Evolutionary conservation across 1,140 invertebrate genomes (phyloP), one percentile per base, ranked within the genome.

Genomic region (Drosophila gunungcola): DNA sequence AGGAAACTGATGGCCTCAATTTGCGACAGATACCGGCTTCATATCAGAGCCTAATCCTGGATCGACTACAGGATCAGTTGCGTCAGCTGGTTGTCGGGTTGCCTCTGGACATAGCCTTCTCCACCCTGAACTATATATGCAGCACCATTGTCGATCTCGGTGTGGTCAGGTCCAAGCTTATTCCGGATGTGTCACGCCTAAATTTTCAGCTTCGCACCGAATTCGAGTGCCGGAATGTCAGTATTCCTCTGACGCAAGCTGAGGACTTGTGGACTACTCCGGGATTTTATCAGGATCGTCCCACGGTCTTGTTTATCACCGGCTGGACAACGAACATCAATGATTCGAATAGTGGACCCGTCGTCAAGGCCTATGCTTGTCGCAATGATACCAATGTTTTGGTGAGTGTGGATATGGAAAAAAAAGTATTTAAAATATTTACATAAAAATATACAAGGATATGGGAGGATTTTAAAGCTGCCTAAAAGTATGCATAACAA

Each of bases 321-420:
- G 79, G 79, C 54, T 82, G 73, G 62, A 9, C 2, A 5, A 39
- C 62, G 3, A 64, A 25, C 41, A 78, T 82, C n/a, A 48, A 68
- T 3, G 25, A 42, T 0, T 63, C 79, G 13, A 73, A 73, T 11
- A 65, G 60, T 3, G 79, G 62, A 0, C 61, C 73, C 5, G 48
- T 78, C 49, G 73, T 67, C 12, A 82, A 82, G 41, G 79, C 79
- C 2, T 77, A 73, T 41, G 39, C 25, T 13, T 81, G 79, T 25
- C 78, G 78, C 38, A 67, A 63, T 3, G 79, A 82, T 11, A 64
- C 79, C 13, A 82, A 82, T 27, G 58, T 81, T 13, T 2, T 81
- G 57, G 79, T 81, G 21, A 80, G 78, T 69, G 0, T 7, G 3
- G 21, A 12, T 0, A 12, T 7, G n/a, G 11, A 1, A 12, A 11